Evolutionary conservation across 2,888 invertebrate species (phyloP), one percentile per base, ranked within the genome.

Genomic region (Nomada fucata): DNA sequence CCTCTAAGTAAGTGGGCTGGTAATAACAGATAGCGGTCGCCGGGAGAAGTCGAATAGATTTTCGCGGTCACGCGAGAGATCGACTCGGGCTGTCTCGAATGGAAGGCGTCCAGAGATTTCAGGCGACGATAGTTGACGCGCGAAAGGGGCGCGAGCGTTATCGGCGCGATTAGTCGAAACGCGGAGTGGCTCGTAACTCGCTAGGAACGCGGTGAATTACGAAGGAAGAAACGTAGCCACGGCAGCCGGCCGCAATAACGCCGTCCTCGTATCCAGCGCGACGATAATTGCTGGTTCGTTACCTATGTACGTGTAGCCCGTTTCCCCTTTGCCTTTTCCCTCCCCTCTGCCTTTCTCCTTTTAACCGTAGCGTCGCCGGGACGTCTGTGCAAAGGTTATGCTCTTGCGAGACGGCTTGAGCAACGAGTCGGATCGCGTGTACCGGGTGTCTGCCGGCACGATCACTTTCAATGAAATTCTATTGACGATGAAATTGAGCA

Each of bases 371-470:
- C 61, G 63, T 82, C 74, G 70, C 59, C 63, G 65, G 69, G 64
- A 72, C 84, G 84, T 86, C 84, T 83, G 75, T 82, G 85, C 87
- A 90, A 89, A 90, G 90, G 90, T 90, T 89, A 89, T 82, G 86
- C 89, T 89, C 89, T 86, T 82, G 88, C 87, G 87, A 90, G 90
- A 88, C 88, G 88, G 86, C 86, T 89, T 90, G 89, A 89, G 90
- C 89, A 89, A 90, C 86, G 87, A 83, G 83, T 80, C 80, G 70
- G 60, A n/a, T 67, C 60, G 65, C 47, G 61, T 69, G 42, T 60
- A 68, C 74, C 60, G 67, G 77, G 67, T 78, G 77, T 67, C 77
- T 50, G 7, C 26, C 57, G 23, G 57, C 57, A 13, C 11, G 57
- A 47, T 47, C 47, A 47, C n/a, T 47, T 47, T 63, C 63, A 13